Evolutionary conservation across 2,113 vertebrate genomes (phyloP).

Genomic region (Glaucidium brasilianum): DNA sequence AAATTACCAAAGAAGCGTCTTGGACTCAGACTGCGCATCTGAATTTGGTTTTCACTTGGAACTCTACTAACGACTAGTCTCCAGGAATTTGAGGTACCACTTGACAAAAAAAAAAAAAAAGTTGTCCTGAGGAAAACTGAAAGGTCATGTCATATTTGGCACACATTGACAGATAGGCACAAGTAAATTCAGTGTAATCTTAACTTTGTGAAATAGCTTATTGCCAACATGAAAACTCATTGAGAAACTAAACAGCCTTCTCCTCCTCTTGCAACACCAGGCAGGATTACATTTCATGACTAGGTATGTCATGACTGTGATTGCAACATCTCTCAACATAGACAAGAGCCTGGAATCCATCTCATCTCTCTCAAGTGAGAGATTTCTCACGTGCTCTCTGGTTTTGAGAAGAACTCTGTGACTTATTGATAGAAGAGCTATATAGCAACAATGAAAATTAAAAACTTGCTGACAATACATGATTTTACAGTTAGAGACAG

Average conservation of each 20-base stretch:
- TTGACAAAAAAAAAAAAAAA: not conserved
- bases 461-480: not conserved
- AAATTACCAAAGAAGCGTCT: not conserved
- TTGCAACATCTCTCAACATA: not conserved
- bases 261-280: not conserved
- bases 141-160: not conserved
- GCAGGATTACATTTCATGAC: not conserved
- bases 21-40: not conserved
- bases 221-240: not conserved
- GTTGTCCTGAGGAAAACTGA: not conserved
- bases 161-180: not conserved
- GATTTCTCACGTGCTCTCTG: not conserved
- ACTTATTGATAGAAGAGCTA: not conserved
- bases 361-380: not conserved
- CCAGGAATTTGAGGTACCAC: not conserved
- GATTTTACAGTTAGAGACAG: not conserved
- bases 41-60: not conserved
- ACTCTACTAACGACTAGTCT: not conserved
- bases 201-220: not conserved
- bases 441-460: not conserved
- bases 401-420: not conserved
- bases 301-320: not conserved
- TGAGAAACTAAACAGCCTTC: not conserved
- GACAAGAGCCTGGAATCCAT: not conserved
- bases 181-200: not conserved